These are phyloP conservation scores for Todiramphus saurophagus DNA, from an alignment of 2,113 vertebrate genomes.

Conservation along the genomic window DNA sequence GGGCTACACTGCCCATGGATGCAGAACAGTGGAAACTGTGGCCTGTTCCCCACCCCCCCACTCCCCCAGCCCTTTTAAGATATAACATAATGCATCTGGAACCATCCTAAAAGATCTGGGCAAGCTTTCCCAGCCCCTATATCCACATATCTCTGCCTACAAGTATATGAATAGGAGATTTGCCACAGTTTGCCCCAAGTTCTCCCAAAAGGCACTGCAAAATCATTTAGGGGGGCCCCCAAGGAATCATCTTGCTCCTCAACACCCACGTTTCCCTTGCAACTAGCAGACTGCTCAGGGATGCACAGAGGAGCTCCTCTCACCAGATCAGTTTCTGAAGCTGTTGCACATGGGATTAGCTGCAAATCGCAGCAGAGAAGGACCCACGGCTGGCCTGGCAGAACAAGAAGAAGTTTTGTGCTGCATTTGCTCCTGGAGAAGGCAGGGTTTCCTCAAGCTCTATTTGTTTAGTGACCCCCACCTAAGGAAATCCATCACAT, in stretches of 20 bases:
- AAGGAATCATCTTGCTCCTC: background rate
- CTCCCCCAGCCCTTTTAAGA: background rate
- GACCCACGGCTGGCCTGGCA: background rate
- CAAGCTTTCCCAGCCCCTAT: background rate
- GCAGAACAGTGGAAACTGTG: background rate
- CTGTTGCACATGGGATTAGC: conserved; percentile 26
- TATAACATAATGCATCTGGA: background rate
- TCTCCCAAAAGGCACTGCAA: background rate
- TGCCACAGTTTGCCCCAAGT: background rate
- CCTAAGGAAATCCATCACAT: conserved; percentile 38
- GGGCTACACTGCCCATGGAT: background rate
- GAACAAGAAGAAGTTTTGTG: conserved; percentile 59
- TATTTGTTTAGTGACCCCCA: conserved; percentile 46
- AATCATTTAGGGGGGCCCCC: background rate
- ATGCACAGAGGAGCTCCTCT: background rate
- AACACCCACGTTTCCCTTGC: background rate
- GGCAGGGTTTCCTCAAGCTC: conserved; percentile 36
- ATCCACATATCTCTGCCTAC: background rate
- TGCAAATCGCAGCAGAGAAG: background rate
- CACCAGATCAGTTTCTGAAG: conserved; percentile 46
- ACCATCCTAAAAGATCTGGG: background rate
- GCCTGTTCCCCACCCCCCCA: background rate
- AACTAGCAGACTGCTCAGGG: background rate
- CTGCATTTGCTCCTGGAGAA: conserved; percentile 38
- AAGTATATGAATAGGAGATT: background rate